Base-by-base conservation (phyloP, 2,797 vertebrate genomes). In the Oreonectes daqikongensis region DNA sequence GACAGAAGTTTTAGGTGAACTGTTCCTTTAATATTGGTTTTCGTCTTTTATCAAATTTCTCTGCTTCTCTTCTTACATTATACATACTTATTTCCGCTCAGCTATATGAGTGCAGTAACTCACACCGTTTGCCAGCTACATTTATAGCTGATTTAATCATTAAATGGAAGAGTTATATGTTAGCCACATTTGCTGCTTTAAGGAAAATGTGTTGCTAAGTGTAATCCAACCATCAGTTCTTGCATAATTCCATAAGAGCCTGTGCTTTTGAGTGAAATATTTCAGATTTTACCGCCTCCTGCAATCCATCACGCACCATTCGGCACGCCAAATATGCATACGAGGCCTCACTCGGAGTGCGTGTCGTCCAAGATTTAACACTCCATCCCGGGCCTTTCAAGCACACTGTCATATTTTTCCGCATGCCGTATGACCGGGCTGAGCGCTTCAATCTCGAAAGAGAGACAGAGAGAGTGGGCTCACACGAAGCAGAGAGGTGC, bases 381-480 rank as follows among this genome's bases (percentile, higher is more conserved):
- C 53, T 73, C 66, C 20, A 50, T 9, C 35, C 48, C 15, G 12
- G 48, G n/a, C 55, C 60, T 72, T 72, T 72, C 46, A 81, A 77
- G 72, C 38, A 63, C 46, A 38, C 69, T 66, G 55, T 69, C 75
- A 81, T 72, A 66, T 77, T 77, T 55, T 72, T 30, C 53, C 24
- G 69, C 68, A 67, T 44, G 73, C 77, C 46, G 35, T 77, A 67
- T 4, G 46, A 77, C 66, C 10, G 18, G 52, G 40, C 28, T 30
- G 40, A 60, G 42, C 57, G 48, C 68, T 76, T n/a, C 48, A 64
- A 44, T 77, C 69, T 63, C 55, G 28, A 28, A 15, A 17, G 46
- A 73, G 69, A 72, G 59, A 46, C 5, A 66, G 67, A 48, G 40
- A 26, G 52, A 70, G 73, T 60, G 53, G 22, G 64, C 35, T 67